Evolutionary conservation across 2,797 vertebrate genomes (phyloP), one percentile per base, ranked within the genome.

Genomic region (Falco columbarius): DNA sequence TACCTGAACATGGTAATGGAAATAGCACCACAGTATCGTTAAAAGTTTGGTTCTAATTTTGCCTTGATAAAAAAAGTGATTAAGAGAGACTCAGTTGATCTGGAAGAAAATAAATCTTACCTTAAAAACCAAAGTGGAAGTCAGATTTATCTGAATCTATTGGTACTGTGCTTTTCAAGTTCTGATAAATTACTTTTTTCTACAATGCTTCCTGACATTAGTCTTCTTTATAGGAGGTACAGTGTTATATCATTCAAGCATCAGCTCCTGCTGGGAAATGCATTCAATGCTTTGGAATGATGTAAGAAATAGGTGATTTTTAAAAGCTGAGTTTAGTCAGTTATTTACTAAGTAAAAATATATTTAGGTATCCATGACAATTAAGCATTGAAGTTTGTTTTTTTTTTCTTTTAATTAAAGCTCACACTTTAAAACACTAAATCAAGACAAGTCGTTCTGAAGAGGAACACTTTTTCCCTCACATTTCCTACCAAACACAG

Each of bases 371-470:
- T 86, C 85, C 90, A 83, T 58, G 67, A 30, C 89, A 94, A 93
- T 94, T 95, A 90, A 61, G 91, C 87, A 83, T 10, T 88, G 54
- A 89, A 81, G 40, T 42, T 42, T 12, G 40, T 5, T 44, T 44
- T 44, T 38, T 49, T 72, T 94, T 93, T 81, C 34, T 81, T 88
- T 87, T 95, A 95, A 96, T 97, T 96, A 95, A 94, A 93, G 24
- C 22, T 89, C 42, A 86, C 73, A 88, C 70, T 93, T 93, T 81
- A 90, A 93, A 88, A 89, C 23, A 70, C 24, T 86, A 95, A 91
- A 97, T 95, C 87, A 91, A 66, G 65, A 77, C 47, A 86, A 94
- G 42, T 24, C 9, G 1, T 75, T 95, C 38, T 96, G 73, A 93
- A 83, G 82, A 95, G 55, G 73, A 95, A 42, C 66, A 88, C 27